Evolutionary conservation across 1,140 invertebrate genomes (phyloP).

Genomic region (Oreohelix idahoensis): DNA sequence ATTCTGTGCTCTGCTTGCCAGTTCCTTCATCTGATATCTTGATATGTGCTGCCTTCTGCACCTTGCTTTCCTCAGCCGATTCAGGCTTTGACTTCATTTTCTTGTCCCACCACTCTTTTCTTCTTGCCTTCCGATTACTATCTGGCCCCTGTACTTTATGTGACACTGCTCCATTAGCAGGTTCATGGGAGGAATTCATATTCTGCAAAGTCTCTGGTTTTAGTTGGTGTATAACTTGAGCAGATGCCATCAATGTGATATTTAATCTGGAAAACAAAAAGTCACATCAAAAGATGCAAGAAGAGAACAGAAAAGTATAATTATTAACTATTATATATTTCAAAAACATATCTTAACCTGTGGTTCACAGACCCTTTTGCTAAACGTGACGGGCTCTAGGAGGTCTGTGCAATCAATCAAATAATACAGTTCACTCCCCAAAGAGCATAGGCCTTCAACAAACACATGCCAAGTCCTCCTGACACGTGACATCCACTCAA

Average conservation of each 20-base stretch:
- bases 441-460: too few species aligned
- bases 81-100: conserved; percentile 25
- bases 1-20: neutral
- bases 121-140: conserved; percentile 24
- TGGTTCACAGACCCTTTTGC: too few species aligned
- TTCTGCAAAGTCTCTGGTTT: neutral
- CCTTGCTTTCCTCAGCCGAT: neutral
- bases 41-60: neutral
- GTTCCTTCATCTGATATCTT: neutral
- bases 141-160: neutral
- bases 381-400: too few species aligned
- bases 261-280: neutral
- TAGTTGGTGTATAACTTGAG: neutral
- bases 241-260: neutral
- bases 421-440: too few species aligned
- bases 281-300: too few species aligned
- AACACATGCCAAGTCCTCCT: too few species aligned
- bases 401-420: too few species aligned
- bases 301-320: too few species aligned
- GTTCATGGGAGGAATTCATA: neutral
- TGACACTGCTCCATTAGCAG: neutral
- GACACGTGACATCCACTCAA: too few species aligned
- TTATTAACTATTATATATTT: too few species aligned
- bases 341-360: too few species aligned
- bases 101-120: conserved; percentile 43